A percentile compares a stretch with the other conserved stretches of the same genome.
These are phyloP conservation scores for Adelphocoris suturalis DNA, from an alignment of 2,888 invertebrate species.

Conservation along the genomic window DNA sequence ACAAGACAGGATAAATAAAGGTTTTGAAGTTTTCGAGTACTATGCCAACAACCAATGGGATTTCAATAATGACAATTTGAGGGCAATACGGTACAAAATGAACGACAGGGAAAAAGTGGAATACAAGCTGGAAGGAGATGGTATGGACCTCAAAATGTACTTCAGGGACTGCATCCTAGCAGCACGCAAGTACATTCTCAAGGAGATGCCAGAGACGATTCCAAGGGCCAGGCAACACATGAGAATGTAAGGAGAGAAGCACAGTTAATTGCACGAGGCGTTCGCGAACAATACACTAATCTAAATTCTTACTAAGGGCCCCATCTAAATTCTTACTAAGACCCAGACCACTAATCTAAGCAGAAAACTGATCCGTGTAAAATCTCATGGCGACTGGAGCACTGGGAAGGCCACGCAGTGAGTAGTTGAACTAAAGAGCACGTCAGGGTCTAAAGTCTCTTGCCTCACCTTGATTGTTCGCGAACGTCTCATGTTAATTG, in stretches of 20 bases:
- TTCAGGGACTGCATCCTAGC: constrained; percentile 90
- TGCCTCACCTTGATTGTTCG: no score
- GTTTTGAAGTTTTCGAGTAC: constrained; percentile 93
- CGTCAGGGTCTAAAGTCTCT: no score
- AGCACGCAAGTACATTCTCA: constrained; percentile 89
- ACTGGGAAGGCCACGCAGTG: no score
- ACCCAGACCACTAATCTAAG: no score
- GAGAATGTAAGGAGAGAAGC: constrained; percentile 83
- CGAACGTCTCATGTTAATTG: no score
- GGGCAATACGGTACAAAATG: constrained; percentile 81
- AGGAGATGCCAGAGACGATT: constrained; percentile 89
- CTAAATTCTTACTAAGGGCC: no score
- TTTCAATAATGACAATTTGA: constrained; percentile 86
- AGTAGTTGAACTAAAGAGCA: no score
- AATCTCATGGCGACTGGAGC: no score
- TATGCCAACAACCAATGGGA: constrained; percentile 96
- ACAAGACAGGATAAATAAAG: constrained; percentile 90
- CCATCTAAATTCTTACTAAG: no score
- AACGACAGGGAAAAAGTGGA: constrained; percentile 84
- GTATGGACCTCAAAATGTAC: constrained; percentile 88
- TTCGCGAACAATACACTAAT: no score
- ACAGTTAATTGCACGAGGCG: no score
- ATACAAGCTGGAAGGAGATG: constrained; percentile 86
- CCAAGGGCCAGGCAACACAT: constrained; percentile 90
- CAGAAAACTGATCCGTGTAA: no score